phyloP scores from a whole-genome alignment of 2,888 invertebrate species.

The Parasteatoda lunata region DNA sequence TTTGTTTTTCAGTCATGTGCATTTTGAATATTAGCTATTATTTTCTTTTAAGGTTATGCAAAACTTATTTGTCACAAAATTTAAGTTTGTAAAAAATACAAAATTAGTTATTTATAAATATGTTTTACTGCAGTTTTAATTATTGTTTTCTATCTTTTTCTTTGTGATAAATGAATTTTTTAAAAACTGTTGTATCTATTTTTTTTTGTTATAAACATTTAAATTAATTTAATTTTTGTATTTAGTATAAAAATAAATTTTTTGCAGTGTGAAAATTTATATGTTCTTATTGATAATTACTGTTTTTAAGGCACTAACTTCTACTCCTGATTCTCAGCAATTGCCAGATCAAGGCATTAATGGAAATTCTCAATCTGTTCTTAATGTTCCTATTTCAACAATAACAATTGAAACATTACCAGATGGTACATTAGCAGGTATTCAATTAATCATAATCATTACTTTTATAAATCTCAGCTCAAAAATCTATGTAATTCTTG shows the following conservation, averaged over 20 bases:
- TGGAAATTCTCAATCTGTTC: not conserved
- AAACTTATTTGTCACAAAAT: too few relatives aligned
- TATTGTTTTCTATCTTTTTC: not conserved
- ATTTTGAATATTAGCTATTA: too few relatives aligned
- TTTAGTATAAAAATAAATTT: too few relatives aligned
- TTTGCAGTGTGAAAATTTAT: not conserved
- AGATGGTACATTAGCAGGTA: conserved; percentile 62
- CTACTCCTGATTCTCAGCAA: conserved; percentile 4
- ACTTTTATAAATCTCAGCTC: too few relatives aligned
- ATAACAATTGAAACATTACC: conserved; percentile 47
- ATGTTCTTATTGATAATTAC: conserved; percentile 1
- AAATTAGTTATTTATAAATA: too few relatives aligned
- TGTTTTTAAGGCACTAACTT: conserved; percentile 10
- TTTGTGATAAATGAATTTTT: not conserved
- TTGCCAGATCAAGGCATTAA: not conserved
- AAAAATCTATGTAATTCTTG: too few relatives aligned
- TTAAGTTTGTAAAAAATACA: too few relatives aligned
- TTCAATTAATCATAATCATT: not conserved
- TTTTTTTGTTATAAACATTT: too few relatives aligned
- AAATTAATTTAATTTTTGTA: too few relatives aligned
- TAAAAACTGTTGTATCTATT: too few relatives aligned
- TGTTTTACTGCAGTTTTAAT: not conserved
- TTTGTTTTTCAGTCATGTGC: too few relatives aligned
- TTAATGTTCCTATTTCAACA: conserved; percentile 43
- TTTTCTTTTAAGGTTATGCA: too few relatives aligned